Evolutionary conservation across 2,888 invertebrate genomes (phyloP).

Genomic region (Phymatocera aterrima): DNA sequence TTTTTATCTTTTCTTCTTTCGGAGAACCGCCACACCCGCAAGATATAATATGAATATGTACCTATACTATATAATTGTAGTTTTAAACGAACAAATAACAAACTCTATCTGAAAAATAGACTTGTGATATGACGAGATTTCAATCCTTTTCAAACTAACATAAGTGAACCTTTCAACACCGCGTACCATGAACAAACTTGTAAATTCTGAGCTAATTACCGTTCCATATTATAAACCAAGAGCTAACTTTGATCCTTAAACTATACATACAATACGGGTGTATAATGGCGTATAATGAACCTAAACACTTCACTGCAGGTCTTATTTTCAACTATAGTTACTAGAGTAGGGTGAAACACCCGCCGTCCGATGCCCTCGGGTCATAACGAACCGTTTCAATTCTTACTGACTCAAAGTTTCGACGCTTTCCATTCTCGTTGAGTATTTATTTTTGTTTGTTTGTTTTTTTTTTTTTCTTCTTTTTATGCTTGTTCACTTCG

Average conservation of each 20-base stretch:
- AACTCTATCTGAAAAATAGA: too few relatives aligned
- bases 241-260: constrained; percentile 4
- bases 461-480: background rate
- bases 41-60: too few relatives aligned
- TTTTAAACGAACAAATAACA: too few relatives aligned
- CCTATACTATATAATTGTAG: too few relatives aligned
- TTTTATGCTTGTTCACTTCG: background rate
- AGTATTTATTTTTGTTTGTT: background rate
- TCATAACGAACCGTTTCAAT: background rate
- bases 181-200: background rate
- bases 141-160: background rate
- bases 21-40: too few relatives aligned
- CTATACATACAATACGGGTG: too few relatives aligned
- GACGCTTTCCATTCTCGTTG: background rate
- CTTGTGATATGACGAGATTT: background rate
- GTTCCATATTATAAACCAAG: background rate
- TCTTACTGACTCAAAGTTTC: background rate
- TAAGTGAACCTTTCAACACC: background rate
- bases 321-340: background rate
- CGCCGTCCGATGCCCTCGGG: background rate
- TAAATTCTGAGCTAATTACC: background rate
- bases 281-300: background rate
- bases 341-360: background rate
- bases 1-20: too few relatives aligned
- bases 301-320: background rate